phyloP scores from a whole-genome alignment of 2,113 vertebrate species.

The Bettongia penicillata region DNA sequence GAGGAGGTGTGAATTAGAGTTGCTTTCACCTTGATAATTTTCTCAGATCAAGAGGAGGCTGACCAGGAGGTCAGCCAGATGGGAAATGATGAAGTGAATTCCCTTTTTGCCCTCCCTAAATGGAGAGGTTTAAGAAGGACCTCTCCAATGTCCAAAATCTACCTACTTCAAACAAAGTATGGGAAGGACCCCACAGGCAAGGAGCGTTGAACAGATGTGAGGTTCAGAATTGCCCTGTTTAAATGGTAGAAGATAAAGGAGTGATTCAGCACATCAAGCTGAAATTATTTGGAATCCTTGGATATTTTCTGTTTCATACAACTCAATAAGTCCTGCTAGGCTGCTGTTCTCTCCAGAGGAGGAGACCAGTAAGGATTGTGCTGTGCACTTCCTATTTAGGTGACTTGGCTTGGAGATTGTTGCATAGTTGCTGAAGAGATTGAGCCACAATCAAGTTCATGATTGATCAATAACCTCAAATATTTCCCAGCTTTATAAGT shows the following conservation, averaged over 20 bases:
- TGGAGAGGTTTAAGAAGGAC: too few relatives aligned
- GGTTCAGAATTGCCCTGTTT: too few relatives aligned
- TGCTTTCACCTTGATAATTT: background rate
- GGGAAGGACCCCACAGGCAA: too few relatives aligned
- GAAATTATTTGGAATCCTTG: background rate
- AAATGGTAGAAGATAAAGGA: too few relatives aligned
- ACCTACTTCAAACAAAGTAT: too few relatives aligned
- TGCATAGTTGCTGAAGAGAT: background rate
- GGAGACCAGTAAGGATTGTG: background rate
- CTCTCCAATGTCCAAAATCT: too few relatives aligned
- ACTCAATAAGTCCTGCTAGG: background rate
- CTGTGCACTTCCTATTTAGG: background rate
- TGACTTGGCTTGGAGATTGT: background rate
- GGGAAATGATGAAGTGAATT: background rate
- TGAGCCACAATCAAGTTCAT: background rate
- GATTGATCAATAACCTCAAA: background rate
- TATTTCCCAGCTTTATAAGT: background rate
- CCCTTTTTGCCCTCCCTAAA: too few relatives aligned
- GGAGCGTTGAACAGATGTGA: too few relatives aligned
- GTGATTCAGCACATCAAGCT: too few relatives aligned
- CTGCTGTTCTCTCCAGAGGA: background rate
- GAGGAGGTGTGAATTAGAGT: background rate
- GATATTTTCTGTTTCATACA: background rate
- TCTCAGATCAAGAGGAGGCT: background rate
- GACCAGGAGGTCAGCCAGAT: background rate